Conservation (phyloP, 2,113 vertebrate genomes). For the Cariama cristata region DNA sequence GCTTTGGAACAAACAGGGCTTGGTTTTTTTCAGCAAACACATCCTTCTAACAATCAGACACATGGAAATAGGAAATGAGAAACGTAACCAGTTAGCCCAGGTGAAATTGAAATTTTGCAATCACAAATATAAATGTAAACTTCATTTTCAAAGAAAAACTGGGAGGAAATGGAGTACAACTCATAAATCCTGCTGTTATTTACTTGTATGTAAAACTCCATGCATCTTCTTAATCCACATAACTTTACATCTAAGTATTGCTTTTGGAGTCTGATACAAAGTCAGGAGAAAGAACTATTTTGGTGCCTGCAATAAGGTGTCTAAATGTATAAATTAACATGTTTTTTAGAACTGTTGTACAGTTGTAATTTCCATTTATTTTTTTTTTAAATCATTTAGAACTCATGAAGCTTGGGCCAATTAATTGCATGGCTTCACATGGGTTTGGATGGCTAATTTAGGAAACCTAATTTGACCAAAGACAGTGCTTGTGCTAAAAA, state of each 20-base stretch:
- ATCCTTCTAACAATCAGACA: not conserved
- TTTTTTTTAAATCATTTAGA: not conserved
- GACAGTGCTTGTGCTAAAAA: not conserved
- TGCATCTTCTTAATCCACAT: not conserved
- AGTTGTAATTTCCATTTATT: not conserved
- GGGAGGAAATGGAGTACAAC: not conserved
- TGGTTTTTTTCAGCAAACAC: not conserved
- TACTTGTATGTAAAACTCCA: not conserved
- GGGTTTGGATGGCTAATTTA: not conserved
- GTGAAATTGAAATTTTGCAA: not conserved
- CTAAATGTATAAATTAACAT: not conserved
- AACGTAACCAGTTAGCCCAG: not conserved
- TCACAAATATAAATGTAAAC: not conserved
- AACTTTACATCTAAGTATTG: not conserved
- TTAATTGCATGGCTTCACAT: not conserved
- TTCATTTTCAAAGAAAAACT: not conserved
- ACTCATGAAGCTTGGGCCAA: not conserved
- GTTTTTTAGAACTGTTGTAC: not conserved
- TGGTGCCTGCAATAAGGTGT: not conserved
- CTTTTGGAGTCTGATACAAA: not conserved
- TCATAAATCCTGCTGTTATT: not conserved
- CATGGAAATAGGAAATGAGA: constrained; percentile 2
- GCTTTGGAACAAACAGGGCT: not conserved
- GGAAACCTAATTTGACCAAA: not conserved
- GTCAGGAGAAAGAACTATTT: not conserved